Percentiles rank a stretch among this genome's conserved stretches.
Conservation (phyloP, 2,797 vertebrate genomes). For the Florisuga fusca region DNA sequence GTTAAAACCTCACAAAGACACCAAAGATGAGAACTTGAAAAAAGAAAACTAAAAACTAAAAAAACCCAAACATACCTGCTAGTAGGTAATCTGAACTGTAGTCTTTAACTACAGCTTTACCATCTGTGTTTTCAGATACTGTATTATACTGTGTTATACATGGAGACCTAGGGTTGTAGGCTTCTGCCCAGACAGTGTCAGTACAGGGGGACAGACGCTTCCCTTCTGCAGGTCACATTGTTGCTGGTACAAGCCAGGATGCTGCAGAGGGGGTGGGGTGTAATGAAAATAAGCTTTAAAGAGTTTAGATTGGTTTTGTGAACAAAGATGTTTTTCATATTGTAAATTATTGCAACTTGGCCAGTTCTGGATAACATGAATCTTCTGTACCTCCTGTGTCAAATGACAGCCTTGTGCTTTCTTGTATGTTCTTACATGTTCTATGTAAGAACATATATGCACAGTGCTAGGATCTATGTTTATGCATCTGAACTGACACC, state of each 20-base stretch:
- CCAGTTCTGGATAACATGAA: background rate
- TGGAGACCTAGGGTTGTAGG: background rate
- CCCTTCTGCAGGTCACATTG: too few species aligned
- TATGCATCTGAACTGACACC: background rate
- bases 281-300: background rate
- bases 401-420: background rate
- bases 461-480: rapidly evolving
- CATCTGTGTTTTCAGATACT: background rate
- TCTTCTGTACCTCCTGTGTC: background rate
- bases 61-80: background rate
- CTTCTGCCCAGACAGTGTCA: background rate
- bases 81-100: background rate
- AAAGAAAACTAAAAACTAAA: background rate
- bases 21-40: background rate
- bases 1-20: background rate
- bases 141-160: background rate
- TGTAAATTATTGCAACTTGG: background rate
- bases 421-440: background rate
- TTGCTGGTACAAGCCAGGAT: too few species aligned
- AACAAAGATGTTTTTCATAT: background rate
- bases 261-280: background rate
- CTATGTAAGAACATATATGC: background rate
- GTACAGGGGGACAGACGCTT: too few species aligned
- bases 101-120: background rate
- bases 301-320: background rate